Base-by-base conservation (phyloP, 2,888 invertebrate genomes). In the Mongoloraphidia duomilia region DNA sequence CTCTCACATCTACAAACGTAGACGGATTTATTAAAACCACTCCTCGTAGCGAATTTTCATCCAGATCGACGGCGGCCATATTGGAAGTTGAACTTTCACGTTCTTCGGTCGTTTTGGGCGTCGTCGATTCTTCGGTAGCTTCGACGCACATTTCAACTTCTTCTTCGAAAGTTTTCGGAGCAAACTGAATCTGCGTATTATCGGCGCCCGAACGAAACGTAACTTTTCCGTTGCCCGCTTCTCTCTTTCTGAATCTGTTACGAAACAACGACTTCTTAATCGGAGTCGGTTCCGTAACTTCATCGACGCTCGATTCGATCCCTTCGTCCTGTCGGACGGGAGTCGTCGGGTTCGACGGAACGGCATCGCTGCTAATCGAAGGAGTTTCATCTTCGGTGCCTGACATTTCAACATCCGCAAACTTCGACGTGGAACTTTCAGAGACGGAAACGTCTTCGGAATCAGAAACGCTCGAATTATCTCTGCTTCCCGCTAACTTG, bases 401-500 rank as follows among this genome's bases (percentile, higher is more conserved):
- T 0, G 69, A 64, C 74, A 75, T 62, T 63, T 70, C 59, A 51
- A 67, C 62, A 60, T 74, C 67, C 63, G 50, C 44, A 53, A 55
- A 54, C 46, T 51, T 53, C 10, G 53, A 47, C 37, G 50, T 64
- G 50, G 67, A 68, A 53, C 67, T 67, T 53, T 69, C 69, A 3
- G 67, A 67, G 12, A 65, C 52, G 26, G 46, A 44, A n/a, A 62
- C 55, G 52, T 76, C 76, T 55, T 77, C 77, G 0, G 81, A 80
- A 62, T 84, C 84, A 44, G 82, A 82, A 36, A 75, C 57, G 55
- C 75, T 80, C 0, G 81, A 82, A 61, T 75, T 79, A 33, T 80
- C 77, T 59, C 76, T 73, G 54, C 70, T 76, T 48, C 71, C 64
- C 49, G 71, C 64, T 51, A 65, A 63, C 59, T 70, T 73, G 41